phyloP scores from a whole-genome alignment of 2,113 vertebrate species.

The Oenanthe melanoleuca region DNA sequence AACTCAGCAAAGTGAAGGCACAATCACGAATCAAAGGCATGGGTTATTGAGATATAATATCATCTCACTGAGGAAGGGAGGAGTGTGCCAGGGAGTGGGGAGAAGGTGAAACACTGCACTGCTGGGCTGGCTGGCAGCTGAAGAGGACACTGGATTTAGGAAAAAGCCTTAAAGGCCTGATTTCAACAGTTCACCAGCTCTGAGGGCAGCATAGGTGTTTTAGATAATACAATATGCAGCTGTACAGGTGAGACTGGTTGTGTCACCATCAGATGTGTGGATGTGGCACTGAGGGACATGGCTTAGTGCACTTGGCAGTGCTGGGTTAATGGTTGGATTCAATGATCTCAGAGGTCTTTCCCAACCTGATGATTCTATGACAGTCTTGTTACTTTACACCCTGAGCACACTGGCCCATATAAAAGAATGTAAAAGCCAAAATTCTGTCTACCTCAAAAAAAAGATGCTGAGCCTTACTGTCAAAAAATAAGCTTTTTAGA shows the following conservation, averaged over 20 bases:
- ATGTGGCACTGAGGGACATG: neutral
- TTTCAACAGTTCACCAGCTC: neutral
- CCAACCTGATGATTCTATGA: neutral
- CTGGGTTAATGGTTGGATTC: neutral
- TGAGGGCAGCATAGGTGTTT: neutral
- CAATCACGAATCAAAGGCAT: constrained; percentile 53
- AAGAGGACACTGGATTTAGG: neutral
- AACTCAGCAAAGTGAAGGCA: constrained; percentile 50
- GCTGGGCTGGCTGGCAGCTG: neutral
- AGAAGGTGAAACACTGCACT: constrained; percentile 7
- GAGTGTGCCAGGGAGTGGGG: neutral
- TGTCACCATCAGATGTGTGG: neutral
- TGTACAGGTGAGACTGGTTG: neutral
- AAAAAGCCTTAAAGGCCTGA: neutral
- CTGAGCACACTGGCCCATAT: neutral
- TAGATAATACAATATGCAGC: neutral
- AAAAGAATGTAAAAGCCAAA: neutral
- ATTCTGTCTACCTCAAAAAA: neutral
- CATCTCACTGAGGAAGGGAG: neutral
- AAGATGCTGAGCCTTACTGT: neutral
- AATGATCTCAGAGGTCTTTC: neutral
- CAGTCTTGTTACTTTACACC: neutral
- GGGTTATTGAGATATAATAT: constrained; percentile 45
- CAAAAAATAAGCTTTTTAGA: neutral
- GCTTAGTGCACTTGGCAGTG: neutral